phyloP scores from a whole-genome alignment of 2,888 invertebrate genomes.

The Aspidiotus destructor region DNA sequence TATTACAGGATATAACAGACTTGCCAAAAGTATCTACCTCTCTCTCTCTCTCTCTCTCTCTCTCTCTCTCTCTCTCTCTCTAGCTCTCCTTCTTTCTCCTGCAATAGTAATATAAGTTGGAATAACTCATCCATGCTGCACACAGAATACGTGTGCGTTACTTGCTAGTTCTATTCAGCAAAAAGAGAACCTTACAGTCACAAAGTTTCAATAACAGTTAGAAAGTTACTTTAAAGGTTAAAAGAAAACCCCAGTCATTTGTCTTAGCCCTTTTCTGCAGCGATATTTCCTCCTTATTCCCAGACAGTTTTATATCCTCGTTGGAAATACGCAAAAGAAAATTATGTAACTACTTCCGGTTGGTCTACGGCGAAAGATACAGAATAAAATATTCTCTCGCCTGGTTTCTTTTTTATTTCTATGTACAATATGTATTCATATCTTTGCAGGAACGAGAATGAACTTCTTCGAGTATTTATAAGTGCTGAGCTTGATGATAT shows the following conservation, averaged over 20 bases:
- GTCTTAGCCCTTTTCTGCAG: slow-evolving; percentile 9
- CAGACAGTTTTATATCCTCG: background rate
- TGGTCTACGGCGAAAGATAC: background rate
- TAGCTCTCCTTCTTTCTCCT: too few relatives aligned
- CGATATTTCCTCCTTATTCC: slow-evolving; percentile 10
- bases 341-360: slow-evolving; percentile 9
- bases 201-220: slow-evolving; percentile 21
- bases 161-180: too few relatives aligned
- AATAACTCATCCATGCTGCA: slow-evolving; percentile 16
- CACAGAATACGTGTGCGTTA: too few relatives aligned
- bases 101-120: slow-evolving; percentile 1
- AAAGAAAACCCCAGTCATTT: slow-evolving; percentile 10
- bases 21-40: background rate
- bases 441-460: too few relatives aligned
- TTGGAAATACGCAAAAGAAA: slow-evolving; percentile 11
- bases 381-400: too few relatives aligned
- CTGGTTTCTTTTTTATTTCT: too few relatives aligned
- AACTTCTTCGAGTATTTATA: too few relatives aligned
- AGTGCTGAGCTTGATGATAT: background rate
- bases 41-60: too few relatives aligned
- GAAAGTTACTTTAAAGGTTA: slow-evolving; percentile 21
- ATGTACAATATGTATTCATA: too few relatives aligned
- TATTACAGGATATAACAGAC: slow-evolving; percentile 14
- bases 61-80: background rate
- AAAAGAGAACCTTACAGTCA: slow-evolving; percentile 12